These are phyloP conservation scores for Trachelipus rathkii DNA, from an alignment of 1,140 invertebrate genomes.

Conservation along the genomic window DNA sequence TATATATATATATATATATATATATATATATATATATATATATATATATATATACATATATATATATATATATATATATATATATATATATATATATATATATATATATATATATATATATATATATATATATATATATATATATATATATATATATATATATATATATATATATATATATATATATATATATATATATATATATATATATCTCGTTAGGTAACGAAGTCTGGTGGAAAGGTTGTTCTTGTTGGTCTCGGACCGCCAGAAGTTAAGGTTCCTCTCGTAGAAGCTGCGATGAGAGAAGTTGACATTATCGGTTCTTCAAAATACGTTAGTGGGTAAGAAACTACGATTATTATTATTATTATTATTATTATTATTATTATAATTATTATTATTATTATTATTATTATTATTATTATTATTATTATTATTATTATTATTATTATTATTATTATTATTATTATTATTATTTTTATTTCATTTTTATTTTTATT, in stretches of 20 bases:
- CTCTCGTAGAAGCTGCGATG: slow-evolving; percentile 70
- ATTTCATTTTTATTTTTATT: too few species aligned
- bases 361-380: not conserved
- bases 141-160: too few species aligned
- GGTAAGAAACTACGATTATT: slow-evolving; percentile 47
- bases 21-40: too few species aligned
- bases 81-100: too few species aligned
- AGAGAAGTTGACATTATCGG: slow-evolving; percentile 87
- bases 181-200: slow-evolving; percentile 10
- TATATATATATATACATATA: too few species aligned
- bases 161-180: too few species aligned
- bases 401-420: not conserved
- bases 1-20: too few species aligned
- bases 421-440: not conserved
- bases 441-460: not conserved
- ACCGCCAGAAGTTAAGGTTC: slow-evolving; percentile 68
- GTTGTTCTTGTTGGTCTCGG: slow-evolving; percentile 83
- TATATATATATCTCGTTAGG: slow-evolving; percentile 54
- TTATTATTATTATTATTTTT: not conserved
- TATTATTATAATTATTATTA: not conserved
- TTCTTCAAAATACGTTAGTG: slow-evolving; percentile 59
- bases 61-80: too few species aligned
- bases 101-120: too few species aligned
- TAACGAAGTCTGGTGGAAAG: slow-evolving; percentile 74
- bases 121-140: too few species aligned